Evolutionary conservation across 1,140 invertebrate genomes (phyloP).

Genomic region (Rhopalosiphum padi): DNA sequence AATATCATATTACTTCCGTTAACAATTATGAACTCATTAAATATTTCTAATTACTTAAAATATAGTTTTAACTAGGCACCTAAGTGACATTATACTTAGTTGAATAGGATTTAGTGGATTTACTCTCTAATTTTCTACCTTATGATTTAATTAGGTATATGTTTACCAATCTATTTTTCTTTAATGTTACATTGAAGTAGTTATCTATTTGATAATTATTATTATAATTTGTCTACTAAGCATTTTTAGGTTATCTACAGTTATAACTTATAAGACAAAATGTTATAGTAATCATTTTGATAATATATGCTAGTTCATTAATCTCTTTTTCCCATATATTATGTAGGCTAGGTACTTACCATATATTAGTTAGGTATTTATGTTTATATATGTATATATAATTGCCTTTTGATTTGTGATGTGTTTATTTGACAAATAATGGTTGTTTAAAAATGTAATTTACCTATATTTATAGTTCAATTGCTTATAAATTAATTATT

Average conservation of each 20-base stretch:
- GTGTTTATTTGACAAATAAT: constrained; percentile 8
- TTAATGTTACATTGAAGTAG: background rate
- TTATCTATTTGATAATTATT: background rate
- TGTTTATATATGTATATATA: background rate
- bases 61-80: background rate
- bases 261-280: background rate
- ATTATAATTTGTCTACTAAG: background rate
- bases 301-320: background rate
- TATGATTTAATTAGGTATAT: background rate
- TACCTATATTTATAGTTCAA: background rate
- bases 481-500: background rate
- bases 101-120: background rate
- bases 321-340: background rate
- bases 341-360: background rate
- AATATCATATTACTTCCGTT: background rate
- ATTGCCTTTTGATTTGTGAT: background rate
- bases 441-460: background rate
- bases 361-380: background rate
- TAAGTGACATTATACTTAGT: background rate
- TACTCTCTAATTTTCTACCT: background rate
- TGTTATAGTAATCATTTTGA: background rate
- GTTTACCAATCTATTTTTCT: background rate
- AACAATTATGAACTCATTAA: background rate
- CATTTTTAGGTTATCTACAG: background rate
- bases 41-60: background rate